A percentile compares a stretch with the other conserved stretches of the same genome.
These are phyloP conservation scores for Drosophila meridiana DNA, from an alignment of 2,888 invertebrate species.

Conservation along the genomic window DNA sequence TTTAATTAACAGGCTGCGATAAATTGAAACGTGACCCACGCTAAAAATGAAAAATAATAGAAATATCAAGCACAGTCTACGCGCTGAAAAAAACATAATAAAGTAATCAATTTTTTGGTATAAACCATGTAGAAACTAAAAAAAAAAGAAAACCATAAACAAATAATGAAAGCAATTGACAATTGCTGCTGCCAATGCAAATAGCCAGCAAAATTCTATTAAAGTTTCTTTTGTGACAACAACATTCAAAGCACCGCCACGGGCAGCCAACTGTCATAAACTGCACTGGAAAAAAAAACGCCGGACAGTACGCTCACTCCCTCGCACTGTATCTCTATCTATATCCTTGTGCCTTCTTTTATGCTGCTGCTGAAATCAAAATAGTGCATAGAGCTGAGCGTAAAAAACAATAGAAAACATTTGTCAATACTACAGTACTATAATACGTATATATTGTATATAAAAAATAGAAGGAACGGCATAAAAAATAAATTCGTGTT, in stretches of 20 bases:
- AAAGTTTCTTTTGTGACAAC: slow-evolving; percentile 48
- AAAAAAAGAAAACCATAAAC: slow-evolving; percentile 11
- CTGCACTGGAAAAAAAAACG: slow-evolving; percentile 37
- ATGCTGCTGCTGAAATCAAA: slow-evolving; percentile 36
- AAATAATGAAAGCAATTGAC: slow-evolving; percentile 48
- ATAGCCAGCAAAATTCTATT: slow-evolving; percentile 60
- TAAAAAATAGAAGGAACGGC: slow-evolving; percentile 20
- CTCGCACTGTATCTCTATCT: neutral
- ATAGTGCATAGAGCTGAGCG: slow-evolving; percentile 34
- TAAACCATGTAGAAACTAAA: slow-evolving; percentile 2
- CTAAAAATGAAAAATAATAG: slow-evolving; percentile 6
- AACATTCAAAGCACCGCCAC: slow-evolving; percentile 53
- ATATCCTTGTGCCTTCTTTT: slow-evolving; percentile 5
- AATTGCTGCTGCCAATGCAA: slow-evolving; percentile 49
- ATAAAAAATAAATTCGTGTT: slow-evolving; percentile 35
- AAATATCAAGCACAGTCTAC: slow-evolving; percentile 12
- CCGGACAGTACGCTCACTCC: neutral
- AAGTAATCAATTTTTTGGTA: slow-evolving; percentile 41
- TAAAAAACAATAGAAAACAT: slow-evolving; percentile 61
- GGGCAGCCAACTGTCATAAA: slow-evolving; percentile 64
- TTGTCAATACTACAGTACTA: slow-evolving; percentile 58
- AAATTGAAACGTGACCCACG: slow-evolving; percentile 47
- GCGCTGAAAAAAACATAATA: slow-evolving; percentile 29
- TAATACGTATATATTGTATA: slow-evolving; percentile 14
- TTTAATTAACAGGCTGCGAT: slow-evolving; percentile 64